Percentiles rank a stretch among this genome's conserved stretches.
Evolutionary conservation across 2,797 vertebrate species (phyloP).

Genomic region (Sylvia borin): DNA sequence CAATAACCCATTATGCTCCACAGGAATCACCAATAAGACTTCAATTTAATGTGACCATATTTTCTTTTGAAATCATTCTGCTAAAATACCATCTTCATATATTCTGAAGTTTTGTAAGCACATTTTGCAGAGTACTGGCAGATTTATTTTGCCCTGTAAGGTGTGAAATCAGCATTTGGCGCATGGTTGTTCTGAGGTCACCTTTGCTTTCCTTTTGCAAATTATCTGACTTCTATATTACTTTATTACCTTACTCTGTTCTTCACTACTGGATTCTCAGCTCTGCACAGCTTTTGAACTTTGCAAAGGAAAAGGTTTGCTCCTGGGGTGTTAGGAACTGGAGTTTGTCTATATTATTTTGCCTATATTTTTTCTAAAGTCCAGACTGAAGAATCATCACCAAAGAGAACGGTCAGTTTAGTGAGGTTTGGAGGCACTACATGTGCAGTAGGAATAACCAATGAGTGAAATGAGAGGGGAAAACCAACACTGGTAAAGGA

Average conservation of each 20-base stretch:
- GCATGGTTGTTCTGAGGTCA: neutral
- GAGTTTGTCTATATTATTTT: neutral
- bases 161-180: neutral
- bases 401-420: neutral
- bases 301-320: neutral
- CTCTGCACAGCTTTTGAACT: neutral
- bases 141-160: neutral
- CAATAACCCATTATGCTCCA: neutral
- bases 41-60: neutral
- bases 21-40: neutral
- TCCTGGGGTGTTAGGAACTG: neutral
- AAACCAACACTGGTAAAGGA: accelerated
- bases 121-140: neutral
- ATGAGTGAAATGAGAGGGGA: neutral
- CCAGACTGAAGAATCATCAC: neutral
- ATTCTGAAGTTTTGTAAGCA: neutral
- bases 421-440: neutral
- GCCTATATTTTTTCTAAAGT: neutral
- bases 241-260: neutral
- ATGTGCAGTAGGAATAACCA: neutral
- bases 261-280: neutral
- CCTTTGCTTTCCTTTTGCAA: neutral
- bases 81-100: neutral
- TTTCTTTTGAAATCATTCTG: neutral
- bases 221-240: neutral